These are phyloP conservation scores for Gopherus evgoodei DNA, from an alignment of 2,113 vertebrate genomes.

Conservation along the genomic window DNA sequence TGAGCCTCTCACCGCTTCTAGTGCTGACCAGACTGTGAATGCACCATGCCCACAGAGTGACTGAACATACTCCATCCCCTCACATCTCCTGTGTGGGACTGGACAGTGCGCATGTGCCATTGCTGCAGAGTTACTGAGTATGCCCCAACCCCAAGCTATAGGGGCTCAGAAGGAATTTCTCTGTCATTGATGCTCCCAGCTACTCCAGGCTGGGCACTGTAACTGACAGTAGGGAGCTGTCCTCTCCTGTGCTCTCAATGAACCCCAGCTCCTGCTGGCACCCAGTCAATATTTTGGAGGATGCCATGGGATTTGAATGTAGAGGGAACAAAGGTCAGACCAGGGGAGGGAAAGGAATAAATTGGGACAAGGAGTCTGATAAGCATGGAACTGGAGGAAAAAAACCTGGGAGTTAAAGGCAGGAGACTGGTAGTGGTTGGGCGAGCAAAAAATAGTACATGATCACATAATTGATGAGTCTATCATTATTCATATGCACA, in stretches of 20 bases:
- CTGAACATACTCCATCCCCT: not conserved
- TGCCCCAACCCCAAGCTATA: not conserved
- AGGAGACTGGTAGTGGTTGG: not conserved
- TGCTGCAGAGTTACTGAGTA: not conserved
- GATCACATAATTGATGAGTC: slow-evolving; percentile 22
- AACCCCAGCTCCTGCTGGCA: accelerated
- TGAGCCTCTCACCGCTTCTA: not conserved
- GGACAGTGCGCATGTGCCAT: not conserved
- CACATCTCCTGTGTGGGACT: not conserved
- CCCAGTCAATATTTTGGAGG: not conserved
- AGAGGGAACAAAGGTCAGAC: slow-evolving; percentile 14
- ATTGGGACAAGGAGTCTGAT: not conserved
- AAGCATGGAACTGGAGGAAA: slow-evolving; percentile 2
- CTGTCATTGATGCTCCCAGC: not conserved
- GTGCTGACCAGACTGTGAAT: not conserved
- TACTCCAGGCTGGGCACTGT: not conserved
- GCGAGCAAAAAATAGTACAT: slow-evolving; percentile 1
- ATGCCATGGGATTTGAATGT: slow-evolving; percentile 9
- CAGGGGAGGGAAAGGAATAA: not conserved
- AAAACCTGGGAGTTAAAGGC: not conserved
- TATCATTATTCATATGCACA: not conserved
- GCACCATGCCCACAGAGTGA: not conserved
- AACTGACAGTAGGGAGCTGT: not conserved
- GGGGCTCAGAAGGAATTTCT: not conserved
- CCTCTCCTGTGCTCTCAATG: not conserved